phyloP scores from a whole-genome alignment of 2,113 vertebrate genomes.

The Accipiter virgatus region DNA sequence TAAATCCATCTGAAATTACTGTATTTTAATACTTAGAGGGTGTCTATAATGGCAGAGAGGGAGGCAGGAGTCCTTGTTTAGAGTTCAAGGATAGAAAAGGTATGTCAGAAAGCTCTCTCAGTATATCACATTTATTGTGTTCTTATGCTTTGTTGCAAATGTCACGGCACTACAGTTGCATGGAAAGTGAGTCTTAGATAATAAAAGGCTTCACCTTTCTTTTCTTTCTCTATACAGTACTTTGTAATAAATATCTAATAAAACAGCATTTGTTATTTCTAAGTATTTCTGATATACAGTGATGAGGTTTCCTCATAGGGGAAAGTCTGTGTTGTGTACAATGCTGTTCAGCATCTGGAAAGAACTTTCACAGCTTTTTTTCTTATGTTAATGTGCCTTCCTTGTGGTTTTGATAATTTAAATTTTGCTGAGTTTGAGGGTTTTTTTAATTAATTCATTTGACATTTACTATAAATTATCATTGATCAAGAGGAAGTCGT shows the following conservation, averaged over 20 bases:
- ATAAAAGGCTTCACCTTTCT: slow-evolving; percentile 45
- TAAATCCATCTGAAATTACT: slow-evolving; percentile 38
- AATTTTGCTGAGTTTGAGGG: neutral
- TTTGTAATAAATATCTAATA: slow-evolving; percentile 7
- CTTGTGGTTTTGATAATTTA: neutral
- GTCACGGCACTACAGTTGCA: slow-evolving; percentile 43
- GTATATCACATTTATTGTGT: slow-evolving; percentile 60
- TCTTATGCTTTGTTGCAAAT: slow-evolving; percentile 60
- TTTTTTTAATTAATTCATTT: neutral
- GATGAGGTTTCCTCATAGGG: neutral
- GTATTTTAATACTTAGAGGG: slow-evolving; percentile 24
- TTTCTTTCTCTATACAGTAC: neutral
- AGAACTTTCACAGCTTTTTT: neutral
- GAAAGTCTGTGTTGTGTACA: neutral
- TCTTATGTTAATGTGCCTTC: neutral
- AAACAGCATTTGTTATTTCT: neutral
- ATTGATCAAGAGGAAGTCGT: neutral
- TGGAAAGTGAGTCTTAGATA: slow-evolving; percentile 32
- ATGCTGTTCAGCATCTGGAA: neutral
- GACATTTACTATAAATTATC: neutral
- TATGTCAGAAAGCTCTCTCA: neutral
- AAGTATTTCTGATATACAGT: neutral
- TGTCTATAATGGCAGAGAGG: neutral
- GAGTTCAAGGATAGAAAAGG: slow-evolving; percentile 61
- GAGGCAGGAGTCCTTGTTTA: slow-evolving; percentile 47